Percentiles rank a stretch among this genome's conserved stretches.
These are phyloP conservation scores for Resseliella maxima DNA, from an alignment of 2,888 invertebrate genomes.

Conservation along the genomic window DNA sequence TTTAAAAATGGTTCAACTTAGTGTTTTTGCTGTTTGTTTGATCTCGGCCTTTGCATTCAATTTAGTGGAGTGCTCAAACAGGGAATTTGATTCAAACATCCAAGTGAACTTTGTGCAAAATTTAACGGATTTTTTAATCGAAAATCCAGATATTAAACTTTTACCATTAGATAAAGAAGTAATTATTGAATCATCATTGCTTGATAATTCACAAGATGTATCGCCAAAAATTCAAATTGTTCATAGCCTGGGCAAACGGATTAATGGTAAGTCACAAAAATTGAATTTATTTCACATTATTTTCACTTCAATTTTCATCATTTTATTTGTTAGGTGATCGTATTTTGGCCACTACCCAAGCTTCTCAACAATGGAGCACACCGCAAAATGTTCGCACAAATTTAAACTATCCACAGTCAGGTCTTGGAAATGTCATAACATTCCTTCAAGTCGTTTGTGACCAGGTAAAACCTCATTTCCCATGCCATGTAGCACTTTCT, in stretches of 20 bases:
- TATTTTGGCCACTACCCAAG: conserved; percentile 62
- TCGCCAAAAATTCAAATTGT: background rate
- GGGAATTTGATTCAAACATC: background rate
- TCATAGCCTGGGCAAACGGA: background rate
- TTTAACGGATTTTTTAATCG: background rate
- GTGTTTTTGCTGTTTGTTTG: background rate
- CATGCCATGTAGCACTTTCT: too few species aligned
- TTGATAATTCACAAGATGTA: background rate
- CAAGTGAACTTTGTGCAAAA: background rate
- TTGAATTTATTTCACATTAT: too few species aligned
- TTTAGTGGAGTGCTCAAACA: background rate
- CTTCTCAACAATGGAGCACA: conserved; percentile 62
- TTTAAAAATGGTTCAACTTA: background rate
- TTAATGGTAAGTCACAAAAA: background rate
- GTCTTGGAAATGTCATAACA: conserved; percentile 61
- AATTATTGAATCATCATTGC: too few species aligned
- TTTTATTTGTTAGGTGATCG: conserved; percentile 63
- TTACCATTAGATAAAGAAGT: background rate
- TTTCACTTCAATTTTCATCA: too few species aligned
- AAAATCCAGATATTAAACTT: background rate
- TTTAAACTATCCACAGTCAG: conserved; percentile 62
- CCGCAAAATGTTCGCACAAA: conserved; percentile 62
- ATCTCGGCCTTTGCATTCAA: background rate
- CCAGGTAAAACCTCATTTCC: background rate
- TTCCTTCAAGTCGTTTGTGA: conserved; percentile 63